These are phyloP conservation scores for Nibea albiflora DNA, from an alignment of 2,113 vertebrate species.

Conservation along the genomic window DNA sequence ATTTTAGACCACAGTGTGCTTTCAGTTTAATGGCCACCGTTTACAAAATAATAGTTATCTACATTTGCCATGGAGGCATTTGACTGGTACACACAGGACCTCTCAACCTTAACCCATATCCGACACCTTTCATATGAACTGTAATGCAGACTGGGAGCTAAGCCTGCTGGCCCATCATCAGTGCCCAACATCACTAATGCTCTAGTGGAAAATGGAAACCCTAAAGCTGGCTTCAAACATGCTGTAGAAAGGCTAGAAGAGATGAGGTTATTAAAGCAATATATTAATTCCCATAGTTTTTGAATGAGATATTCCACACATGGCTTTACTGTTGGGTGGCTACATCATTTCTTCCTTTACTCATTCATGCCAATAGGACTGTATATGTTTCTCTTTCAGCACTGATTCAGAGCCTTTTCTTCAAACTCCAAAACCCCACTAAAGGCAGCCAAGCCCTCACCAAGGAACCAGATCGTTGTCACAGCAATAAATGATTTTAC, in stretches of 20 bases:
- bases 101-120: background rate
- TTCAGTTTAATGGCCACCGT: background rate
- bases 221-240: background rate
- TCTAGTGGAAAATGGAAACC: background rate
- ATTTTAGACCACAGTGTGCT: background rate
- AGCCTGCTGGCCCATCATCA: background rate
- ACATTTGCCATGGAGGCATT: background rate
- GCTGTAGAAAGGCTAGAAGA: background rate
- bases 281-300: background rate
- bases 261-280: background rate
- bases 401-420: no score
- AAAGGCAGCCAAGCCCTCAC: background rate
- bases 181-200: background rate
- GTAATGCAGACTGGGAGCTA: background rate
- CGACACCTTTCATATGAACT: background rate
- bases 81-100: background rate
- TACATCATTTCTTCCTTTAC: background rate
- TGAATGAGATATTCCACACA: background rate
- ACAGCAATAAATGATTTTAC: background rate
- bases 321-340: background rate
- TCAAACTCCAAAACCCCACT: background rate
- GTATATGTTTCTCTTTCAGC: background rate
- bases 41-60: background rate
- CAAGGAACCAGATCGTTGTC: background rate
- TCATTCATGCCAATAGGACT: background rate